phyloP scores from a whole-genome alignment of 1,140 invertebrate species.

The Pectinophora gossypiella region DNA sequence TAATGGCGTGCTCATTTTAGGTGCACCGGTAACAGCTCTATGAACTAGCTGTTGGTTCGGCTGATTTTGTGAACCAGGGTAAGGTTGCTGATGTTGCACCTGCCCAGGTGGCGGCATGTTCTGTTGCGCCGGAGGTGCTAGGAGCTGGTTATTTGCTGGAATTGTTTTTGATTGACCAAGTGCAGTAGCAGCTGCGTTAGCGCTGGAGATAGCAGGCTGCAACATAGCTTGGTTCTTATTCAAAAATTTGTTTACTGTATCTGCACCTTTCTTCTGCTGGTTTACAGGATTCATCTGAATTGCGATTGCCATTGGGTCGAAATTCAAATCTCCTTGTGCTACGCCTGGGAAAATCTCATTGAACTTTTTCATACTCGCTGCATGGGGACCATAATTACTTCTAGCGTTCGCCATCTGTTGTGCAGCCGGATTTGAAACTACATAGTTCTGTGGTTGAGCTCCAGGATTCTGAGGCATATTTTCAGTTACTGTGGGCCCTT shows the following conservation, averaged over 20 bases:
- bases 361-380: slow-evolving; percentile 39
- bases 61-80: background rate
- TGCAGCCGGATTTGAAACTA: too few species aligned
- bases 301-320: slow-evolving; percentile 68
- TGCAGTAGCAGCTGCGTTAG: slow-evolving; percentile 14
- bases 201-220: slow-evolving; percentile 14
- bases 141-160: too few species aligned
- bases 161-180: slow-evolving; percentile 2
- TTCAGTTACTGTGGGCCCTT: background rate
- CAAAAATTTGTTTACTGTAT: slow-evolving; percentile 48
- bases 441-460: too few species aligned
- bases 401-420: background rate
- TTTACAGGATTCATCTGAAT: slow-evolving; percentile 71
- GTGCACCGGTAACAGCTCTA: background rate
- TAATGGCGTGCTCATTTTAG: background rate
- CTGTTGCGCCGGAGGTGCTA: too few species aligned
- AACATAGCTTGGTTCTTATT: slow-evolving; percentile 17
- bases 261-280: slow-evolving; percentile 44
- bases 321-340: slow-evolving; percentile 52
- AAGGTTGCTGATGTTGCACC: background rate
- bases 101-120: too few species aligned
- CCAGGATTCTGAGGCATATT: background rate
- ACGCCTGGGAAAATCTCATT: slow-evolving; percentile 66
- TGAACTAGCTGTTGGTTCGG: background rate
- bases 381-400: slow-evolving; percentile 27